phyloP scores from a whole-genome alignment of 2,113 vertebrate genomes.

The Lophochroa leadbeateri region DNA sequence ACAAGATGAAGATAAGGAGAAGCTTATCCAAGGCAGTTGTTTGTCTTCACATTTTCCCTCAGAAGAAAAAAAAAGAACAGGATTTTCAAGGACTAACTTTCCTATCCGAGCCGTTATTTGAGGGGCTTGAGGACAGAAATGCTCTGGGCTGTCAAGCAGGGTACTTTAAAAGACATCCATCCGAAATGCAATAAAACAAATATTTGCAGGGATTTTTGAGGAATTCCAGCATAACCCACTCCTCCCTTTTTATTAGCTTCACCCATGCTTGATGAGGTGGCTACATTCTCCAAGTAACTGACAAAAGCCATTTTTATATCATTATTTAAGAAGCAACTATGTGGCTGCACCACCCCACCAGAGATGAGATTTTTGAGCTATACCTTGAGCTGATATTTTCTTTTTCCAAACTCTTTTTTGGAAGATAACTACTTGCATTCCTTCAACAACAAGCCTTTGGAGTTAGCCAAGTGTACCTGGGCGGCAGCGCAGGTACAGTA shows the following conservation, averaged over 20 bases:
- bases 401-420: background rate
- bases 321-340: background rate
- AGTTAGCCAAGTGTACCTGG: background rate
- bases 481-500: background rate
- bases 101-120: background rate
- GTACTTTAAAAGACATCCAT: constrained; percentile 12
- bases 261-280: background rate
- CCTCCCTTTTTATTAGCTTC: background rate
- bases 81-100: background rate
- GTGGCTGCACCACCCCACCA: background rate
- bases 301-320: background rate
- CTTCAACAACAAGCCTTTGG: background rate
- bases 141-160: background rate
- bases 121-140: constrained; percentile 8
- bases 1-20: constrained; percentile 37
- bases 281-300: background rate
- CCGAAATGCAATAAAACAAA: constrained; percentile 20
- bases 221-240: background rate
- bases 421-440: background rate
- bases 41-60: constrained; percentile 23
- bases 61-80: background rate
- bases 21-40: constrained; percentile 12
- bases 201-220: constrained; percentile 9
- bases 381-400: background rate
- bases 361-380: background rate